These are phyloP conservation scores for Spermophilus dauricus DNA, from an alignment of 2,113 vertebrate genomes.

Conservation along the genomic window DNA sequence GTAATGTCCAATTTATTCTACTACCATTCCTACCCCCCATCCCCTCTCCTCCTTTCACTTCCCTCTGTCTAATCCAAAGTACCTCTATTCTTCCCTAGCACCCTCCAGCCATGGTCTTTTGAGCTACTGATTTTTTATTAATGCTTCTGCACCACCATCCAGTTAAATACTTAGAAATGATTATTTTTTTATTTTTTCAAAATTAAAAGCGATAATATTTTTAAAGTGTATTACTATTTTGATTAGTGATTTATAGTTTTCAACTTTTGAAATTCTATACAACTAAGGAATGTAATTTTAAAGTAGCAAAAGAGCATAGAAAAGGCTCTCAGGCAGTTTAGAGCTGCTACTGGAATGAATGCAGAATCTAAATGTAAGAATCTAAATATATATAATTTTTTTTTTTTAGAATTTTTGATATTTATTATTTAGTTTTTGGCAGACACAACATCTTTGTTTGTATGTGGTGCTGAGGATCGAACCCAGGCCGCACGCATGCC, in stretches of 20 bases:
- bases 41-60: too few relatives aligned
- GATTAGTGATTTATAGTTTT: neutral
- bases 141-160: neutral
- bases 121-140: neutral
- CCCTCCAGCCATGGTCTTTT: neutral
- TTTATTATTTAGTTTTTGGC: too few relatives aligned
- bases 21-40: too few relatives aligned
- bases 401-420: too few relatives aligned
- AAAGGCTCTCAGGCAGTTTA: neutral
- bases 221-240: slow-evolving; percentile 9
- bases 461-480: too few relatives aligned
- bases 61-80: too few relatives aligned
- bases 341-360: neutral
- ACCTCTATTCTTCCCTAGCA: too few relatives aligned
- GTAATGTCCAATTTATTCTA: too few relatives aligned
- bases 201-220: slow-evolving; percentile 1
- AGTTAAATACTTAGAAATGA: neutral
- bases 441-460: too few relatives aligned
- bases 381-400: slow-evolving; percentile 19
- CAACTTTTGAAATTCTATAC: neutral
- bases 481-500: too few relatives aligned
- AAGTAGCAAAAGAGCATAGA: slow-evolving; percentile 52
- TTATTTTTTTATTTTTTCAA: neutral
- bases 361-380: neutral
- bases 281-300: slow-evolving; percentile 22